Evolutionary conservation across 2,113 vertebrate genomes (phyloP).

Genomic region (Pedetes capensis): DNA sequence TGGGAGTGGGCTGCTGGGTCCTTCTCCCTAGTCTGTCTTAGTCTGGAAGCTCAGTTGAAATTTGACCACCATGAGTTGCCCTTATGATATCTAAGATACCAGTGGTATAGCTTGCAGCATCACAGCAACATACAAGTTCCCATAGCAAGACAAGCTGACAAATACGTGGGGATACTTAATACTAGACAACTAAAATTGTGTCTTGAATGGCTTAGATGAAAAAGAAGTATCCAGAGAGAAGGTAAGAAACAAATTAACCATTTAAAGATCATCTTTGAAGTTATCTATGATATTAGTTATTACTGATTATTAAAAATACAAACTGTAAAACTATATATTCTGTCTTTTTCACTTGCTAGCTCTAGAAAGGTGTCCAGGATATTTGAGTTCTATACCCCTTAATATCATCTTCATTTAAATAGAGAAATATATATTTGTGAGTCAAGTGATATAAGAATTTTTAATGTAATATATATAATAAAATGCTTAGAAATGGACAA

Average conservation of each 20-base stretch:
- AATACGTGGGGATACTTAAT: too few species aligned
- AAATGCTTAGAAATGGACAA: too few species aligned
- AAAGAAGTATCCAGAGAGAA: not conserved
- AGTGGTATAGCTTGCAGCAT: too few species aligned
- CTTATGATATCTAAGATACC: too few species aligned
- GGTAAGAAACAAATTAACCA: not conserved
- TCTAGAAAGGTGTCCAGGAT: not conserved
- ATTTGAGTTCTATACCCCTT: not conserved
- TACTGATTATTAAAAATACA: not conserved
- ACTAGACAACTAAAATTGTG: not conserved
- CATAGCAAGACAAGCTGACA: too few species aligned
- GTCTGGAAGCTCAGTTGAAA: too few species aligned
- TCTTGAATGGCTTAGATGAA: not conserved
- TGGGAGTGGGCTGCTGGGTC: too few species aligned
- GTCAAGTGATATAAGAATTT: too few species aligned
- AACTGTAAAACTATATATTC: not conserved
- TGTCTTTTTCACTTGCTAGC: not conserved
- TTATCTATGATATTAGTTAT: not conserved
- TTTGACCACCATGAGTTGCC: too few species aligned
- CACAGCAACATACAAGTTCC: too few species aligned
- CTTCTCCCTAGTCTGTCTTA: too few species aligned
- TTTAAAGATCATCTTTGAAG: not conserved
- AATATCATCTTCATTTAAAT: not conserved
- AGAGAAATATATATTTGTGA: not conserved
- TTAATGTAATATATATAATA: too few species aligned